These are phyloP conservation scores for Danaus plexippus DNA, from an alignment of 1,140 invertebrate genomes.

Conservation along the genomic window DNA sequence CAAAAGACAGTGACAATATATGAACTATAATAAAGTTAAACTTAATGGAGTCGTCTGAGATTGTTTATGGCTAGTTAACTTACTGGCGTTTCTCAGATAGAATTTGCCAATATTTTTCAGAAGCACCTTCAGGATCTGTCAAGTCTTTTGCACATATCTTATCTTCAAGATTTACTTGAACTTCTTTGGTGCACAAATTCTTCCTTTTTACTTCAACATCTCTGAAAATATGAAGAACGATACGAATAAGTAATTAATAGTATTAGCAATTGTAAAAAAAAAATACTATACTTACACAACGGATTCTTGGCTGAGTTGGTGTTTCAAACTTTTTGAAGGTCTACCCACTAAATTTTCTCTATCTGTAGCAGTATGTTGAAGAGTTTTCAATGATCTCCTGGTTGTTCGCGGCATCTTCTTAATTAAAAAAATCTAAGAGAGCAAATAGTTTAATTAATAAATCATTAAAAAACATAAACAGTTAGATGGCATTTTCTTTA, in stretches of 20 bases:
- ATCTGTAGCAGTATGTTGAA: constrained; percentile 75
- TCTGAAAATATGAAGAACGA: constrained; percentile 29
- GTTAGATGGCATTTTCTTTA: too few species aligned
- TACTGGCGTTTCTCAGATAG: constrained; percentile 76
- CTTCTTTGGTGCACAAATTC: constrained; percentile 62
- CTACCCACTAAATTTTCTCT: constrained; percentile 78
- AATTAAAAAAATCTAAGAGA: constrained; percentile 15
- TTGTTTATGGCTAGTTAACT: constrained; percentile 20
- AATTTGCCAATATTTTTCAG: constrained; percentile 79
- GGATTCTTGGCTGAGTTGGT: constrained; percentile 51
- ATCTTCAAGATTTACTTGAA: constrained; percentile 71
- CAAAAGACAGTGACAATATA: constrained; percentile 17
- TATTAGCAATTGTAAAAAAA: neutral
- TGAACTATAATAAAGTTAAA: neutral
- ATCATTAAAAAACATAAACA: too few species aligned
- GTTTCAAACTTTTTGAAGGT: constrained; percentile 56
- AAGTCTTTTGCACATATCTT: constrained; percentile 74
- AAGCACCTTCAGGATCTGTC: constrained; percentile 74
- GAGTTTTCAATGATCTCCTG: constrained; percentile 74
- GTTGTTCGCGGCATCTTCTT: constrained; percentile 45
- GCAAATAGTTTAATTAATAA: constrained; percentile 1
- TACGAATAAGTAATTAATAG: neutral
- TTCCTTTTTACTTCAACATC: constrained; percentile 55
- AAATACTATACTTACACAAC: constrained; percentile 33
- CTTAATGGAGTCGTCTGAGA: too few species aligned